Evolutionary conservation across 2,888 invertebrate genomes (phyloP).

Genomic region (Priocnemis perturbator): DNA sequence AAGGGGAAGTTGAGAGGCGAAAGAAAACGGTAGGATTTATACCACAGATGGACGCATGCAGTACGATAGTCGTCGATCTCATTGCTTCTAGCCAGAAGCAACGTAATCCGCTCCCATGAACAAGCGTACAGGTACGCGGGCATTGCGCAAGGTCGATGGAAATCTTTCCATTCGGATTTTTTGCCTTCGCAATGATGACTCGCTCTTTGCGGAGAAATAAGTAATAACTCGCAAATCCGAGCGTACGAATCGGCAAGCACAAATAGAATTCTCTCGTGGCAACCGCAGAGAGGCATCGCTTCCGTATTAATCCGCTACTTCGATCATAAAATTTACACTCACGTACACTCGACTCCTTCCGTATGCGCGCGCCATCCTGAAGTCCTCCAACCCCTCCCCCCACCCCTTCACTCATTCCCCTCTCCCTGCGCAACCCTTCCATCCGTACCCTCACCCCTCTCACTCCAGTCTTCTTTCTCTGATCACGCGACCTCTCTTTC

Average conservation of each 20-base stretch:
- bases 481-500: background rate
- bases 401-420: background rate
- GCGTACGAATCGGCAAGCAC: slow-evolving; percentile 13
- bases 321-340: slow-evolving; percentile 59
- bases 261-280: slow-evolving; percentile 26
- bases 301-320: slow-evolving; percentile 55
- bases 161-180: background rate
- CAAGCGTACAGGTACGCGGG: background rate
- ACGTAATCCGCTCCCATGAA: background rate
- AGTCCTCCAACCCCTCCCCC: slow-evolving; percentile 9
- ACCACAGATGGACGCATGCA: too few relatives aligned
- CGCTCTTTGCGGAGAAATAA: background rate
- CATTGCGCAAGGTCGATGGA: too few relatives aligned
- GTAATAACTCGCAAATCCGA: slow-evolving; percentile 3
- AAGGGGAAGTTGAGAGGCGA: too few relatives aligned
- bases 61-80: too few relatives aligned
- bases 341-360: slow-evolving; percentile 46
- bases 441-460: background rate
- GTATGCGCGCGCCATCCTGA: slow-evolving; percentile 51
- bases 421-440: slow-evolving; percentile 6
- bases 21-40: too few relatives aligned
- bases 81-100: background rate
- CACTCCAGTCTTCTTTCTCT: background rate
- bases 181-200: background rate
- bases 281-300: slow-evolving; percentile 41